phyloP scores from a whole-genome alignment of 1,140 invertebrate genomes.

The Pseudomyrmex flavicornis region DNA sequence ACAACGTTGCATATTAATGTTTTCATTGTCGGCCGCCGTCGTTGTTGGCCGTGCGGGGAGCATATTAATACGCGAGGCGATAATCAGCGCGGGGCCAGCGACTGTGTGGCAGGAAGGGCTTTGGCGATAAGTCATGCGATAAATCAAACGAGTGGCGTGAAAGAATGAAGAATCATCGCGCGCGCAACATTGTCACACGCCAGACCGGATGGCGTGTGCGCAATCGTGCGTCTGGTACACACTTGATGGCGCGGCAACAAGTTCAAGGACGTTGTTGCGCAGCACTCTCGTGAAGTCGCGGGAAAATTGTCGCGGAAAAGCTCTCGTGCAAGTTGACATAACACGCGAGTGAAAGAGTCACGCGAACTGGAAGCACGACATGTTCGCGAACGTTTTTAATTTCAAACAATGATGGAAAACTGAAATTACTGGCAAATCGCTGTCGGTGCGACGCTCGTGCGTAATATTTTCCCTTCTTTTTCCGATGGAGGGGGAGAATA shows the following conservation, averaged over 20 bases:
- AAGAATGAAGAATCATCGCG: constrained; percentile 37
- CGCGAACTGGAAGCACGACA: not conserved
- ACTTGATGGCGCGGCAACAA: constrained; percentile 18
- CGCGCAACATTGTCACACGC: constrained; percentile 36
- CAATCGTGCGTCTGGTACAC: not conserved
- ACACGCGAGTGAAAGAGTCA: constrained; percentile 11
- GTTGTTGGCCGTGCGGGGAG: too few relatives aligned
- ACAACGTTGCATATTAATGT: not conserved
- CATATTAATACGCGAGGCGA: constrained; percentile 34
- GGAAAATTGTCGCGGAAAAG: constrained; percentile 6
- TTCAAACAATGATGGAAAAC: too few relatives aligned
- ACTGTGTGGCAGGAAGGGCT: constrained; percentile 19
- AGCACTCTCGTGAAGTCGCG: constrained; percentile 15
- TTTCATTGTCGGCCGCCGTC: constrained; percentile 4
- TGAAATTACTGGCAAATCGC: not conserved
- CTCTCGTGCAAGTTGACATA: not conserved
- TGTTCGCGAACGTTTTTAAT: not conserved
- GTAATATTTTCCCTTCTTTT: constrained; percentile 42
- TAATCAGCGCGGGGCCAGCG: constrained; percentile 49
- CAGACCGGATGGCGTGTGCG: constrained; percentile 64
- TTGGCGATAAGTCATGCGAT: constrained; percentile 49
- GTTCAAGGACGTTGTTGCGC: constrained; percentile 65
- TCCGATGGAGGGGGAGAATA: not conserved
- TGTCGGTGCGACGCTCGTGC: not conserved
- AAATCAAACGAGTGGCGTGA: constrained; percentile 25